Conservation (phyloP, 2,888 invertebrate species). For the Epistrophe grossulariae region DNA sequence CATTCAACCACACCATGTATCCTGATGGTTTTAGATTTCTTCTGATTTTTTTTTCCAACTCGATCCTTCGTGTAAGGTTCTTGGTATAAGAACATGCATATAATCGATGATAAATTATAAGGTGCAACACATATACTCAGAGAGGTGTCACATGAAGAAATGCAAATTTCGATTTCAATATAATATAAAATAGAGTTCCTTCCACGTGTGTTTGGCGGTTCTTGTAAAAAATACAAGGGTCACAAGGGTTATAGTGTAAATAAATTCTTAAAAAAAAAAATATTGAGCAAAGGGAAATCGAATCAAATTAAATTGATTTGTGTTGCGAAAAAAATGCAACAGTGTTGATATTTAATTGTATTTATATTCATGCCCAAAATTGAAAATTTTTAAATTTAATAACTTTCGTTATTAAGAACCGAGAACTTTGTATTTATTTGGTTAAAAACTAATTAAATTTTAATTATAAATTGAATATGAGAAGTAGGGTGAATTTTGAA, state of each 20-base stretch:
- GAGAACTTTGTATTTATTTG: too few species aligned
- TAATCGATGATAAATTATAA: slow-evolving; percentile 72
- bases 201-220: slow-evolving; percentile 34
- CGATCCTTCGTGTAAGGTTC: slow-evolving; percentile 40
- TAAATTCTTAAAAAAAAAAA: neutral
- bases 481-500: too few species aligned
- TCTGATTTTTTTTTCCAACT: slow-evolving; percentile 35
- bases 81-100: neutral
- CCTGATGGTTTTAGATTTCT: slow-evolving; percentile 70
- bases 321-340: neutral
- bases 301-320: slow-evolving; percentile 11
- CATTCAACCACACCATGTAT: slow-evolving; percentile 62
- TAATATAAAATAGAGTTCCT: neutral
- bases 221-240: neutral
- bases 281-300: neutral
- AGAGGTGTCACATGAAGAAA: slow-evolving; percentile 43
- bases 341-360: neutral
- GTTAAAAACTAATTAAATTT: too few species aligned
- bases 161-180: slow-evolving; percentile 64
- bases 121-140: slow-evolving; percentile 27
- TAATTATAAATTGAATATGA: too few species aligned
- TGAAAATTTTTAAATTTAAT: too few species aligned
- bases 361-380: neutral
- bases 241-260: slow-evolving; percentile 31
- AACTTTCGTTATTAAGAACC: too few species aligned